Evolutionary conservation across 1,140 invertebrate species (phyloP), one percentile per base, ranked within the genome.

Genomic region (Pararge aegeria): DNA sequence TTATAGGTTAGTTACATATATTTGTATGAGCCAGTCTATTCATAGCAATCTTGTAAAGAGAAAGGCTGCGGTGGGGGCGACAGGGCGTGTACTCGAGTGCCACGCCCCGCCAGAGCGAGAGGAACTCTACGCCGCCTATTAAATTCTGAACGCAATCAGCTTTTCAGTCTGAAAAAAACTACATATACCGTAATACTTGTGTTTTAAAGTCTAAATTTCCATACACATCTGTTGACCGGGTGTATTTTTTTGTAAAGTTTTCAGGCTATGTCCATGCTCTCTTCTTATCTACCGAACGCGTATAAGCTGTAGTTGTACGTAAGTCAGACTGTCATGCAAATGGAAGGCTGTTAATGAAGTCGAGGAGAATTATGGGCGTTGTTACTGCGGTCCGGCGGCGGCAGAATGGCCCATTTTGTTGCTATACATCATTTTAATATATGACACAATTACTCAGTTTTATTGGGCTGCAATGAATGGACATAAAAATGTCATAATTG

Each of bases 301-400:
- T 78, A 75, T 77, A 64, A 73, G 73, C 75, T 83, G 75, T 86
- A 83, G 80, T 64, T 82, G 78, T 87, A 82, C 70, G 78, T 81
- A 84, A 71, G 70, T 84, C 66, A 73, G 75, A 70, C 68, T 86
- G 83, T 88, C 85, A 88, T 87, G 85, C 83, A 88, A 88, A 88
- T 88, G 83, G 83, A 82, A 83, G 83, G 76, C 85, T 88, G 85
- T 84, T 88, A 88, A 88, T 88, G 85, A 88, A 88, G 83, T 73
- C 82, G 74, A 79, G 69, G 82, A 88, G 85, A 88, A 85, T 88
- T 88, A 88, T 88, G 79, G 83, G 66, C 79, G 80, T 86, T 88
- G 85, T 88, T 83, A 88, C 73, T 85, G 85, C 85, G 77, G 72
- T 77, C 79, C 75, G 72, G 78, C 73, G 70, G 59, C 68, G 66